Evolutionary conservation across 2,888 invertebrate species (phyloP), one percentile per base, ranked within the genome.

Genomic region (Ceramica pisi): DNA sequence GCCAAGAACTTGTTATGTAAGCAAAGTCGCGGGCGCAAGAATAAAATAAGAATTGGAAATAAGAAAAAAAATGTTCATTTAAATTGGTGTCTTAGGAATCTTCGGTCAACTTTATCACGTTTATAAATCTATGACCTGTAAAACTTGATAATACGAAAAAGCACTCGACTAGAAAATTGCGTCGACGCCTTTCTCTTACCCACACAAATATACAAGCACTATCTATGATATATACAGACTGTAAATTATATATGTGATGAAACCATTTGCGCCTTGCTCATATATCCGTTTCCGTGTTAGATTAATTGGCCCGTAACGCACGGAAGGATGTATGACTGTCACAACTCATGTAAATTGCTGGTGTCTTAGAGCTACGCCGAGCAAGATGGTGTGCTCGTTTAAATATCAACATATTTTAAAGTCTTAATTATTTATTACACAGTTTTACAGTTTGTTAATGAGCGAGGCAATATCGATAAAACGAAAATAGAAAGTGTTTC

Each of bases 231-330:
- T 44, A 48, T 75, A 51, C 75, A 85, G 77, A 85, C 85, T 82
- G 87, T 90, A 91, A 91, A 92, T 92, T 91, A 92, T 90, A 91
- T 89, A 88, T 89, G 87, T 91, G 92, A 92, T 92, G 93, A 93
- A 90, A 91, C 92, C 93, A 91, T 93, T 95, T 94, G 91, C 92
- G 92, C 91, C 89, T 90, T 88, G 91, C 92, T 91, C 90, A 90
- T 91, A 93, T 94, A 93, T 95, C 95, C 94, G 94, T 91, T 95
- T 95, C 95, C 95, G 94, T 91, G 91, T 93, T 92, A 94, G 93
- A 95, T 95, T 95, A 95, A 95, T 95, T 94, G 94, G 94, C 85
- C 93, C 91, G 92, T 93, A 92, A 93, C 93, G 89, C 88, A 89
- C 93, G 95, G 95, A 95, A 95, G 95, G 95, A 95, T 94, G 93